These are phyloP conservation scores for Barnardius zonarius DNA, from an alignment of 2,113 vertebrate species.

Conservation along the genomic window DNA sequence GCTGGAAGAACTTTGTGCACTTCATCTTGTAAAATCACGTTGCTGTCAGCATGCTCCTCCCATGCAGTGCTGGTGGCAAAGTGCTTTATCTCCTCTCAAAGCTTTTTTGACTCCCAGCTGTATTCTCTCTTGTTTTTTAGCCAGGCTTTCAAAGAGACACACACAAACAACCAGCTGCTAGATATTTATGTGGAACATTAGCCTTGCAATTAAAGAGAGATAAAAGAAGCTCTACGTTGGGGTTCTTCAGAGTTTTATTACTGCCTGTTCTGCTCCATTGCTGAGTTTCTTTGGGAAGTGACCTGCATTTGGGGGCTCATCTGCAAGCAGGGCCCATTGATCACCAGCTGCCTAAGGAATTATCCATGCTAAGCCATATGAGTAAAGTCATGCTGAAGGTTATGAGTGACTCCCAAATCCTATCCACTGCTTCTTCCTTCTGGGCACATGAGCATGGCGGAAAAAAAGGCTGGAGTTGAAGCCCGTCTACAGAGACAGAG, in stretches of 20 bases:
- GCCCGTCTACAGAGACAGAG: background rate
- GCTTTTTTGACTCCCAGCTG: constrained; percentile 62
- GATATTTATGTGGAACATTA: constrained; percentile 52
- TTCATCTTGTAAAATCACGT: constrained; percentile 26
- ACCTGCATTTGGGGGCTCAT: constrained; percentile 1
- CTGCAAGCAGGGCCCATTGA: constrained; percentile 1
- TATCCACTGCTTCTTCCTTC: background rate
- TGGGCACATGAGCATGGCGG: background rate
- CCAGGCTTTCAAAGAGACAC: constrained; percentile 35
- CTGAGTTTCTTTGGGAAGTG: background rate
- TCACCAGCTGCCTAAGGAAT: background rate
- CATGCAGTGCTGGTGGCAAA: constrained; percentile 18
- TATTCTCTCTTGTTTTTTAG: constrained; percentile 39
- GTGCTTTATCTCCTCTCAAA: constrained; percentile 28
- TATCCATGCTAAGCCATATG: background rate
- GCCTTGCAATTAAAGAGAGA: constrained; percentile 49
- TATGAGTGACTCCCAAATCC: background rate
- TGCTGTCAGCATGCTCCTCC: background rate
- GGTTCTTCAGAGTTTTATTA: constrained; percentile 11
- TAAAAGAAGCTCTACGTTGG: constrained; percentile 16
- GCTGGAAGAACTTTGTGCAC: background rate
- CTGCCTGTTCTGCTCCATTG: constrained; percentile 9
- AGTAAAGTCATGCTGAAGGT: background rate
- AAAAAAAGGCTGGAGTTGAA: background rate
- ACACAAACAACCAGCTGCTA: constrained; percentile 59